Evolutionary conservation across 2,113 vertebrate species (phyloP).

Genomic region (Oryzias melastigma): DNA sequence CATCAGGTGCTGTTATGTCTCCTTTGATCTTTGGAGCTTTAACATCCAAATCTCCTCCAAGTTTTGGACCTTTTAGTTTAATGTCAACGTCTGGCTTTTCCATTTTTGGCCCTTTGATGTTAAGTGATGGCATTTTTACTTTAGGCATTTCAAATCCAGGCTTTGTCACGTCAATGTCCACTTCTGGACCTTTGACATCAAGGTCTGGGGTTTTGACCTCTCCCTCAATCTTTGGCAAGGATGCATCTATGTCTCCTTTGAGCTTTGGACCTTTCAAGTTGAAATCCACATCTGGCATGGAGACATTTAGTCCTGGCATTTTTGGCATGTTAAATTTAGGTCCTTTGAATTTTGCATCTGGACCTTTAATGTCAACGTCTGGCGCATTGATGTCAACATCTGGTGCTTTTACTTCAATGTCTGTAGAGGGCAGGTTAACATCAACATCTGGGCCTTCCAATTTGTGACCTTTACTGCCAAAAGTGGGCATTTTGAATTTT

Average conservation of each 20-base stretch:
- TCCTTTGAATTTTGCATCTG: conserved; percentile 7
- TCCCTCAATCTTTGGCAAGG: conserved; percentile 18
- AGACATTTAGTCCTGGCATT: conserved; percentile 12
- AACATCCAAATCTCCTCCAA: conserved; percentile 59
- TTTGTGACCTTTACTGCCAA: conserved; percentile 15
- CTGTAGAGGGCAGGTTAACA: conserved; percentile 37
- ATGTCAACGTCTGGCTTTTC: conserved; percentile 59
- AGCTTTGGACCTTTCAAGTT: conserved; percentile 27
- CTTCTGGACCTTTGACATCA: conserved; percentile 34
- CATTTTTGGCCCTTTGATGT: conserved; percentile 12
- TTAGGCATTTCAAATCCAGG: conserved; percentile 15
- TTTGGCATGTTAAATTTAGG: conserved; percentile 20
- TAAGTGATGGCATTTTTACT: conserved; percentile 2
- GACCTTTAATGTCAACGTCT: not conserved
- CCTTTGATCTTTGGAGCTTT: conserved; percentile 38
- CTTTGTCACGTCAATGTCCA: conserved; percentile 63
- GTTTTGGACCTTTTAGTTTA: conserved; percentile 66
- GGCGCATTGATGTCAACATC: conserved; percentile 34
- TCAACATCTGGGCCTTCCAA: conserved; percentile 10
- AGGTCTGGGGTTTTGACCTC: conserved; percentile 15
- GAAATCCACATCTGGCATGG: conserved; percentile 29
- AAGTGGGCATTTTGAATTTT: conserved; percentile 1
- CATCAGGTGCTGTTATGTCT: conserved; percentile 7
- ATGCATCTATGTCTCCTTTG: conserved; percentile 25
- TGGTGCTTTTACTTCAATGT: conserved; percentile 11